Evolutionary conservation across 2,113 vertebrate species (phyloP), one percentile per base, ranked within the genome.

Genomic region (Propithecus coquereli): DNA sequence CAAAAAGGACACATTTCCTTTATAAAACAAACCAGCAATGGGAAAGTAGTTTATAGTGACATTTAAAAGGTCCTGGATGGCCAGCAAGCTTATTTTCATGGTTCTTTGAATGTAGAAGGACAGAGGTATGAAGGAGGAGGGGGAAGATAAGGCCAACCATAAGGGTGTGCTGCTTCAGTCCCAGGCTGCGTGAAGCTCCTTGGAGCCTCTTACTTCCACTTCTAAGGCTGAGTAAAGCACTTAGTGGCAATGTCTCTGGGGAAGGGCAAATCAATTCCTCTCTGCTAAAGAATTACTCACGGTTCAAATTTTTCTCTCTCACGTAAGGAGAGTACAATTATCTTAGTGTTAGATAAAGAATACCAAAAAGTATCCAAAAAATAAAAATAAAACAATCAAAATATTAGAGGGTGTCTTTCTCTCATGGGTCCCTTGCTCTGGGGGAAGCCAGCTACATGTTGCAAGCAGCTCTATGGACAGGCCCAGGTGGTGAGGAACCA

Each of bases 61-160:
- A 77, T 71, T 37, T 87, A 54, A 50, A 81, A 97, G 45, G 65
- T 40, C 20, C 13, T 54, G 18, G 45, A 7, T 77, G 34, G 10
- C 59, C 47, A 74, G 92, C 73, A 88, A 96, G 65, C 71, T 80
- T 84, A 90, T 73, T 83, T 92, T 92, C 50, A 43, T 18, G 61
- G 81, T 45, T 82, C 63, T 66, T 50, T 91, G 54, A 45, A 59
- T 17, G 5, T 50, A 22, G 77, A 79, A 94, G 89, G 68, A 76
- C 14, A 91, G 40, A 61, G 43, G 50, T 18, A 68, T 71, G 73
- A 81, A 23, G 8, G 32, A 65, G 43, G 18, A 91, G 22, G 27
- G 45, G 93, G 59, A 54, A 37, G 16, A 74, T 32, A 18, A 84
- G 57, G 37, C 47, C 43, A 40, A 2, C 13, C 43, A 14, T 6